Evolutionary conservation across 2,888 invertebrate genomes (phyloP).

Genomic region (Anthrax anthrax): DNA sequence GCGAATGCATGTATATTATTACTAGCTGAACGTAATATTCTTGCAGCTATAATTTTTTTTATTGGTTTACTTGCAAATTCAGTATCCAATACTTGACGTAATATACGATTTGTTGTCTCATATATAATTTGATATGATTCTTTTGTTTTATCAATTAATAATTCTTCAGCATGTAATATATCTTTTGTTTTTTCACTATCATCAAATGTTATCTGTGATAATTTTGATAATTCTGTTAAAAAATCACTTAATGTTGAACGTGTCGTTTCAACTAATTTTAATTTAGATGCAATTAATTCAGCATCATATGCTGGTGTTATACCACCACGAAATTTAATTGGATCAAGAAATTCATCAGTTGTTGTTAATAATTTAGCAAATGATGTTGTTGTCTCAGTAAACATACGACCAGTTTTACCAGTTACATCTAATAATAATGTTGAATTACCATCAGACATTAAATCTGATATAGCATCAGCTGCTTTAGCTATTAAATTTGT

Average conservation of each 20-base stretch:
- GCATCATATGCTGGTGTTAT: not conserved
- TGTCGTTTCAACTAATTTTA: conserved; percentile 5
- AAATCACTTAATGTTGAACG: conserved; percentile 2
- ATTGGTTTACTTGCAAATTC: not conserved
- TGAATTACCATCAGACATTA: conserved; percentile 3
- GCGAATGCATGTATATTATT: conserved; percentile 5
- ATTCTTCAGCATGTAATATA: conserved; percentile 1
- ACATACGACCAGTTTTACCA: conserved; percentile 1
- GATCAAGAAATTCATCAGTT: conserved; percentile 2
- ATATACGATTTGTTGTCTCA: not conserved
- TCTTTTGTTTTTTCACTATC: not conserved
- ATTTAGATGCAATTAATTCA: conserved; percentile 2
- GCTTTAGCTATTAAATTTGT: conserved; percentile 1
- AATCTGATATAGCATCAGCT: not conserved
- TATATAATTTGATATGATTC: conserved; percentile 5
- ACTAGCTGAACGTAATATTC: conserved; percentile 1
- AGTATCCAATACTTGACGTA: not conserved
- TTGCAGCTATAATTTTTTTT: conserved; percentile 5
- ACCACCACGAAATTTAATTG: not conserved
- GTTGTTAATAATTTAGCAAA: conserved; percentile 3
- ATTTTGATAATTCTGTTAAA: not conserved
- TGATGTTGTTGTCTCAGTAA: conserved; percentile 2
- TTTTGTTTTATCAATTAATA: conserved; percentile 6
- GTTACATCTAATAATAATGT: not conserved
- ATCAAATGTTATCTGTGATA: not conserved